Percentiles rank a stretch among this genome's conserved stretches.
phyloP scores from a whole-genome alignment of 2,797 vertebrate species.

The Myotis myotis region DNA sequence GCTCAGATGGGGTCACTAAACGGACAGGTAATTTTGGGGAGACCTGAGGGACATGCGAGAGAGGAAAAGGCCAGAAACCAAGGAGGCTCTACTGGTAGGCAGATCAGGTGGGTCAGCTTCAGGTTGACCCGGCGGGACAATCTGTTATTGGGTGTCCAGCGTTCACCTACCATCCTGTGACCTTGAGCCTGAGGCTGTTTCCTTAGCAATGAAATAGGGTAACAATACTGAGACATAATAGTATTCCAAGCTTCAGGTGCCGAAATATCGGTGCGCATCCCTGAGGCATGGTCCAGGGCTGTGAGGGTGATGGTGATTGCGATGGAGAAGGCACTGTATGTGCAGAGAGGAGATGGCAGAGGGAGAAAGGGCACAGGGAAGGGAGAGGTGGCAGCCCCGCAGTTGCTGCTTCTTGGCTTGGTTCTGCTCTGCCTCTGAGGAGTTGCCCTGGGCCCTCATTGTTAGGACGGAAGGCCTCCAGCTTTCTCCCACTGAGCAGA shows the following conservation, averaged over 20 bases:
- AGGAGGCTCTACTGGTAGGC: background rate
- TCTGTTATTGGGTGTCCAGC: fast-evolving
- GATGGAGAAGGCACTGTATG: background rate
- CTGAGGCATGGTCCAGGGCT: background rate
- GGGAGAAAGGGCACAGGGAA: background rate
- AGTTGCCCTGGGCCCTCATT: background rate
- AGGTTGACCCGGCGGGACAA: background rate
- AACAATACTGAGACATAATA: background rate
- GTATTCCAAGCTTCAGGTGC: background rate
- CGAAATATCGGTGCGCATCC: background rate
- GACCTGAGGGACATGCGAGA: fast-evolving
- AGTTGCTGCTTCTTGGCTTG: background rate
- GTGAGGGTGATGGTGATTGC: background rate
- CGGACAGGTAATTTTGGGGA: background rate
- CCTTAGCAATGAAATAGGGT: background rate
- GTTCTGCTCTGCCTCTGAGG: background rate
- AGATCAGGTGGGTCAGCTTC: background rate
- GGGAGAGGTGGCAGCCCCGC: fast-evolving
- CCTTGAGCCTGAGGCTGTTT: background rate
- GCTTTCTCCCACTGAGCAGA: background rate
- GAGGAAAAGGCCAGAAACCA: background rate
- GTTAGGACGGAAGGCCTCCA: background rate
- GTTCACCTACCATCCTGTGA: background rate
- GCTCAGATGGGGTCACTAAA: background rate
- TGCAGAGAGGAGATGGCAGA: background rate